These are phyloP conservation scores for Notamacropus eugenii DNA, from an alignment of 2,797 vertebrate species.

Conservation along the genomic window DNA sequence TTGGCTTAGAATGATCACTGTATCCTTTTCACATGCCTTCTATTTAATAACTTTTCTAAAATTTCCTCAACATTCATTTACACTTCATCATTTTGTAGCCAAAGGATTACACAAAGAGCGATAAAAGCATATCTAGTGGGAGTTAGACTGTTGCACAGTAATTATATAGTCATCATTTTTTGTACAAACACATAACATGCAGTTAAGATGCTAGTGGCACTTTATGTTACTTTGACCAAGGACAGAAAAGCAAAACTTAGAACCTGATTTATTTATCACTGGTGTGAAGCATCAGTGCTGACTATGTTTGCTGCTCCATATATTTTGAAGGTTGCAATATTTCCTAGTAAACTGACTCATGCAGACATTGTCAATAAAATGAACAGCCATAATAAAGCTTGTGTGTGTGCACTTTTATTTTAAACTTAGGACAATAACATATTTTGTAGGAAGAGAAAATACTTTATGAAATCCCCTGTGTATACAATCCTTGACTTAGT, in stretches of 20 bases:
- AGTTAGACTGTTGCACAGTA: not conserved
- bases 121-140: not conserved
- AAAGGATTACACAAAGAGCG: not conserved
- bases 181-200: not conserved
- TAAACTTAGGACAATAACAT: not conserved
- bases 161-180: not conserved
- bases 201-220: not conserved
- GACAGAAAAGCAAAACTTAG: not conserved
- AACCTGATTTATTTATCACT: not conserved
- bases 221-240: not conserved
- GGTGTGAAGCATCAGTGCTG: not conserved
- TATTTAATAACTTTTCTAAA: not conserved
- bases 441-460: not conserved
- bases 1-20: not conserved
- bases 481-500: not conserved
- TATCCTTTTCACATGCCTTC: not conserved
- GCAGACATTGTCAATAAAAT: conserved; percentile 10
- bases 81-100: not conserved
- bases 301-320: not conserved
- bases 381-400: not conserved
- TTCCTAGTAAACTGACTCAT: not conserved
- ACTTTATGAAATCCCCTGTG: not conserved
- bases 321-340: conserved; percentile 1
- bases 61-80: not conserved
- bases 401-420: not conserved